A percentile compares a stretch with the other conserved stretches of the same genome.
phyloP scores from a whole-genome alignment of 2,113 vertebrate genomes.

The Tursiops truncatus region DNA sequence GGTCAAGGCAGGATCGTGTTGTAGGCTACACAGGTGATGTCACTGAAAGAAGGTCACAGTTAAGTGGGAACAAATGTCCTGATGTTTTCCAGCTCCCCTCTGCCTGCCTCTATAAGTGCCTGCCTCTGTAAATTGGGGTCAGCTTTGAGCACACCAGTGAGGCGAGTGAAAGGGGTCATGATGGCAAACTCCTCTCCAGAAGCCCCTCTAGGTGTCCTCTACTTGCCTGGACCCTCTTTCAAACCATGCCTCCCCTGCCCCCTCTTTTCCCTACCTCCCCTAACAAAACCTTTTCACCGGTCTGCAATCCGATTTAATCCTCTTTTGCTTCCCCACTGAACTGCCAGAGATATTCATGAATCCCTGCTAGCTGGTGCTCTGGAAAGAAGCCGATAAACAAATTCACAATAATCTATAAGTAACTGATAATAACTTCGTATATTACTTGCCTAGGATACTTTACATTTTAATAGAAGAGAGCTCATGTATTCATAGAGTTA shows the following conservation, averaged over 20 bases:
- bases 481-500: background rate
- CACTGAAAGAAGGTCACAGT: background rate
- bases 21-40: background rate
- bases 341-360: background rate
- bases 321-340: background rate
- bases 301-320: background rate
- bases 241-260: background rate
- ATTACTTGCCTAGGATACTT: background rate
- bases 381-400: slow-evolving; percentile 3
- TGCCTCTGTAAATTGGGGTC: background rate
- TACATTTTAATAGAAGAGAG: background rate
- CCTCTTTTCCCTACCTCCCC: background rate
- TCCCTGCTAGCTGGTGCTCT: background rate
- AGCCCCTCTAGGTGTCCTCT: background rate
- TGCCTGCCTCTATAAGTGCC: background rate
- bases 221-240: background rate
- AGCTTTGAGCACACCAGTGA: background rate
- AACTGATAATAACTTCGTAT: background rate
- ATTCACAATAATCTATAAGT: background rate
- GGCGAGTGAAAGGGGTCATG: background rate
- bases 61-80: background rate
- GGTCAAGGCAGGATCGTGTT: background rate
- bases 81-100: background rate
- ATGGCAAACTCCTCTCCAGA: background rate
- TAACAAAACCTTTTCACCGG: background rate